Evolutionary conservation across 1,140 invertebrate genomes (phyloP).

Genomic region (Brachionus asplanchnoidis): DNA sequence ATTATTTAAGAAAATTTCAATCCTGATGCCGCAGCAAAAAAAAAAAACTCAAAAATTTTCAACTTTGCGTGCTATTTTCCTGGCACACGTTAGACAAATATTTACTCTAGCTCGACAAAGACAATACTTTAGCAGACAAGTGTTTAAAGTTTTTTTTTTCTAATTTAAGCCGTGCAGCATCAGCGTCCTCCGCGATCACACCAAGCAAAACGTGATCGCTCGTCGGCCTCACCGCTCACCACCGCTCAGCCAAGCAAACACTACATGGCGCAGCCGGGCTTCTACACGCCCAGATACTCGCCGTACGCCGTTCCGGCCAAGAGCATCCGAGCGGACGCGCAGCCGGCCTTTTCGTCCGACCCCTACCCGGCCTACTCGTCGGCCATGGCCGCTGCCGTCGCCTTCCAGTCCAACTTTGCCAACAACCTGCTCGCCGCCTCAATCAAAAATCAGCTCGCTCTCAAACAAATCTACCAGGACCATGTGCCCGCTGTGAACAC

Average conservation of each 20-base stretch:
- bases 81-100: slow-evolving; percentile 28
- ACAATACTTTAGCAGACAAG: neutral
- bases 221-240: neutral
- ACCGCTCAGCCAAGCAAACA: neutral
- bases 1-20: neutral
- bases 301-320: neutral
- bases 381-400: neutral
- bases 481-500: neutral
- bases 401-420: slow-evolving; percentile 2
- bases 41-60: neutral
- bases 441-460: slow-evolving; percentile 12
- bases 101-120: neutral
- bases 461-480: slow-evolving; percentile 9
- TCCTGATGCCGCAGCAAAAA: neutral
- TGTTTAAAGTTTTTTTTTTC: slow-evolving; percentile 41
- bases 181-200: slow-evolving; percentile 71
- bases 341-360: neutral
- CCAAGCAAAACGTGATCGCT: slow-evolving; percentile 48
- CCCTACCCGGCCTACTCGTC: neutral
- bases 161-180: slow-evolving; percentile 72
- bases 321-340: neutral
- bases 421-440: neutral
- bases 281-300: neutral
- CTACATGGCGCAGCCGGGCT: neutral
- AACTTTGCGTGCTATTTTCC: neutral